phyloP scores from a whole-genome alignment of 1,140 invertebrate species.

The Batillaria attramentaria region DNA sequence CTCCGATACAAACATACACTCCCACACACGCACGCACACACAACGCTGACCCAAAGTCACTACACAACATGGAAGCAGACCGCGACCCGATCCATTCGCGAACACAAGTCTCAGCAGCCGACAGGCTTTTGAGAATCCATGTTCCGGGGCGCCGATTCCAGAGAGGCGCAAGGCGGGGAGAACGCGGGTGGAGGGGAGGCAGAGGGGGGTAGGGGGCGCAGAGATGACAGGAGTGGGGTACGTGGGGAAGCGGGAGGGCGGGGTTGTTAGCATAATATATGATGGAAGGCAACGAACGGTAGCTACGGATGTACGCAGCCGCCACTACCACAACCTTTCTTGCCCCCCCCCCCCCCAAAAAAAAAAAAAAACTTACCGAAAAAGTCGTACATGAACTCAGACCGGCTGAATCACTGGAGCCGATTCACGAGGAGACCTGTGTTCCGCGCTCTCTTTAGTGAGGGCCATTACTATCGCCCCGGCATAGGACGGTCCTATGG shows the following conservation, averaged over 20 bases:
- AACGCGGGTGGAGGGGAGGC: background rate
- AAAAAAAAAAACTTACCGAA: no score
- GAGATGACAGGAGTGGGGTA: background rate
- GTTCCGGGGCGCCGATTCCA: slow-evolving; percentile 23
- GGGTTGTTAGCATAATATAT: slow-evolving; percentile 29
- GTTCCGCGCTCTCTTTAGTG: no score
- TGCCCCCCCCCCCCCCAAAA: no score
- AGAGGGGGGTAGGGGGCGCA: background rate
- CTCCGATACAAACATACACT: background rate
- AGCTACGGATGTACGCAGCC: no score
- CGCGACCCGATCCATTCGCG: no score
- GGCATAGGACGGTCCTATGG: no score
- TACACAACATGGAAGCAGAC: slow-evolving; percentile 1
- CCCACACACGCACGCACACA: background rate
- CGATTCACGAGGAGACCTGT: no score
- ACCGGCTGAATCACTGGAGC: no score
- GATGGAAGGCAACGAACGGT: no score
- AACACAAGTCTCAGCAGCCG: background rate
- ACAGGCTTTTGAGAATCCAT: slow-evolving; percentile 17
- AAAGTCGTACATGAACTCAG: no score
- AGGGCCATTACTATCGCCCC: no score
- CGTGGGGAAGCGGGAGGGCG: background rate
- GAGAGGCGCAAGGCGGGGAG: background rate
- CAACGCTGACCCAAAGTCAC: background rate
- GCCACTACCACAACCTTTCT: no score